These are phyloP conservation scores for Hypercompe scribonia DNA, from an alignment of 2,888 invertebrate genomes.

Conservation along the genomic window DNA sequence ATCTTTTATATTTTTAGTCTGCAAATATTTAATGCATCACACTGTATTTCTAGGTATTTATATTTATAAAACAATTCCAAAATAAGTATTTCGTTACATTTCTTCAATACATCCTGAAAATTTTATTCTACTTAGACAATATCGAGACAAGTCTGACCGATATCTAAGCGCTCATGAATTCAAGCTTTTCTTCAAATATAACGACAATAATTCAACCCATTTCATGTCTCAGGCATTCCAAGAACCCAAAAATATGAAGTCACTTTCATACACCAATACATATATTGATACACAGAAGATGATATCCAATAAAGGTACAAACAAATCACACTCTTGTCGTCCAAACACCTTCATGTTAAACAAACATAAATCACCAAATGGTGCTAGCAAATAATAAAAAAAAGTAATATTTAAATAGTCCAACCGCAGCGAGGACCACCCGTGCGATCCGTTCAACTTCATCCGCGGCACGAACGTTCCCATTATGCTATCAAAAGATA, in stretches of 20 bases:
- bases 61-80: not conserved
- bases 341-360: conserved; percentile 81
- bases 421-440: conserved; percentile 77
- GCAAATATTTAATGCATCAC: not conserved
- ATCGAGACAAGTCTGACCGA: not conserved
- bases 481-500: conserved; percentile 82
- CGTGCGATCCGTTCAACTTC: conserved; percentile 72
- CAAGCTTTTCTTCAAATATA: not conserved
- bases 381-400: conserved; percentile 79
- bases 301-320: conserved; percentile 73
- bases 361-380: conserved; percentile 81
- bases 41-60: not conserved
- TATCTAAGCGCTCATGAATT: not conserved
- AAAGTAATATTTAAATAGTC: conserved; percentile 82
- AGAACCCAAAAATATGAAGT: conserved; percentile 45
- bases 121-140: not conserved
- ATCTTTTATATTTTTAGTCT: not conserved
- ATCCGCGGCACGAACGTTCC: conserved; percentile 74
- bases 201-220: not conserved
- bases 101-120: not conserved
- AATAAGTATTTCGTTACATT: not conserved
- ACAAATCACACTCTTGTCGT: conserved; percentile 80
- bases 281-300: conserved; percentile 58
- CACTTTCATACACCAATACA: conserved; percentile 43
- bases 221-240: not conserved